Evolutionary conservation across 2,888 invertebrate genomes (phyloP).

Genomic region (Onthophagus sagittarius): DNA sequence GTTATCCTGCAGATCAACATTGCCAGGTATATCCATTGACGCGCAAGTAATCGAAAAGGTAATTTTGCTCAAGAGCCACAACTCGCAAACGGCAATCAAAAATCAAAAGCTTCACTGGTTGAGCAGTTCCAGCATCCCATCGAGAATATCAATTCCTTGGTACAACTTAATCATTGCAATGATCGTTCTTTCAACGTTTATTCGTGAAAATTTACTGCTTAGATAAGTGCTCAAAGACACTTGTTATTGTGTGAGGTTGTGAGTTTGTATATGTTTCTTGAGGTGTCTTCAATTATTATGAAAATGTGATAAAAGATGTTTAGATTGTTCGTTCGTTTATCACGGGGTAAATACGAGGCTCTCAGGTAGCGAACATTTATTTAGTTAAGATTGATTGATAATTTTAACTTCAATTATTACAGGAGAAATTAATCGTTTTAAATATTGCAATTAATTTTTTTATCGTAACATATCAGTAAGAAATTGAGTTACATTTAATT

Average conservation of each 20-base stretch:
- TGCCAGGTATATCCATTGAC: slow-evolving; percentile 40
- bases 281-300: background rate
- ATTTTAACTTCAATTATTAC: too few species aligned
- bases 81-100: slow-evolving; percentile 34
- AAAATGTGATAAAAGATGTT: background rate
- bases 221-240: background rate
- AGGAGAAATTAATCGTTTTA: too few species aligned
- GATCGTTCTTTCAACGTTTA: background rate
- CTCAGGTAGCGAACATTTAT: background rate
- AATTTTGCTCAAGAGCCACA: slow-evolving; percentile 31
- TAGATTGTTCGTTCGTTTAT: background rate
- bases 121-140: slow-evolving; percentile 19
- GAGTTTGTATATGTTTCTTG: background rate
- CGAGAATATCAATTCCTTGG: background rate
- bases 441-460: too few species aligned
- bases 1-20: slow-evolving; percentile 40
- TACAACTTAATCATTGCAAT: background rate
- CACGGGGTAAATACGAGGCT: background rate
- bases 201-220: background rate
- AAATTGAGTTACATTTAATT: too few species aligned
- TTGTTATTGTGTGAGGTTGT: background rate
- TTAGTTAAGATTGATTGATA: too few species aligned
- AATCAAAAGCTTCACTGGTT: slow-evolving; percentile 38
- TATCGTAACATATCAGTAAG: too few species aligned
- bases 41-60: slow-evolving; percentile 35